A percentile compares a stretch with the other conserved stretches of the same genome.
Conservation (phyloP, 2,113 vertebrate genomes). For the Apeltes quadracus region DNA sequence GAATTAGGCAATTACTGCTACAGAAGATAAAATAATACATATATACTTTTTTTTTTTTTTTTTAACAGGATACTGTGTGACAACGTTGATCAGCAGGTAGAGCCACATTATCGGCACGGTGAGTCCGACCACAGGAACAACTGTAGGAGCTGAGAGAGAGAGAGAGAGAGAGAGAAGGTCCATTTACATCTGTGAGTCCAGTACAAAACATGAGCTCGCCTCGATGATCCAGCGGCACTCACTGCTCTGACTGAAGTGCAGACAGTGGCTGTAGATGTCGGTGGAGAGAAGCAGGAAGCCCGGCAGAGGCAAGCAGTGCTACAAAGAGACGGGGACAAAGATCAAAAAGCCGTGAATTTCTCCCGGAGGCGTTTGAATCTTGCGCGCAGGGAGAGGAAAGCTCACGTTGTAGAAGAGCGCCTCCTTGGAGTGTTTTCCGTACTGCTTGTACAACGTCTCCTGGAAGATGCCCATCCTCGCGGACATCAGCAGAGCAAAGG, state of each 20-base stretch:
- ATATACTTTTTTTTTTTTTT: not conserved
- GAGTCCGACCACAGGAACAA: constrained; percentile 82
- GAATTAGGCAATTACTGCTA: not conserved
- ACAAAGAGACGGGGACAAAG: constrained; percentile 18
- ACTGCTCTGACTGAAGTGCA: constrained; percentile 92
- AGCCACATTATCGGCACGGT: constrained; percentile 92
- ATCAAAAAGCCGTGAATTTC: not conserved
- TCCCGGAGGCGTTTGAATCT: not conserved
- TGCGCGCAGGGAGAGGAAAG: not conserved
- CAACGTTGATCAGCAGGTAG: constrained; percentile 91
- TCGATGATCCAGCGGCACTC: constrained; percentile 63
- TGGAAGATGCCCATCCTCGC: constrained; percentile 99
- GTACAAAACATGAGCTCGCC: not conserved
- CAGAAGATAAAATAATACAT: not conserved
- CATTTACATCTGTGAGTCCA: not conserved
- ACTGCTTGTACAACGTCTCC: constrained; percentile 90
- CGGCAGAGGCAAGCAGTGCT: constrained; percentile 94
- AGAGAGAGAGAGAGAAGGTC: constrained; percentile 40
- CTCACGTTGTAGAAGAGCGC: constrained; percentile 97
- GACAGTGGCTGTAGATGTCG: constrained; percentile 89
- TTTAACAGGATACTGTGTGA: constrained; percentile 96
- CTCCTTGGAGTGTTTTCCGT: constrained; percentile 96
- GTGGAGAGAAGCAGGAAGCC: constrained; percentile 93
- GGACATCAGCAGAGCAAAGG: constrained; percentile 95
- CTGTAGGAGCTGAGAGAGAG: constrained; percentile 81